Evolutionary conservation across 2,888 invertebrate genomes (phyloP).

Genomic region (Xanthia icteritia): DNA sequence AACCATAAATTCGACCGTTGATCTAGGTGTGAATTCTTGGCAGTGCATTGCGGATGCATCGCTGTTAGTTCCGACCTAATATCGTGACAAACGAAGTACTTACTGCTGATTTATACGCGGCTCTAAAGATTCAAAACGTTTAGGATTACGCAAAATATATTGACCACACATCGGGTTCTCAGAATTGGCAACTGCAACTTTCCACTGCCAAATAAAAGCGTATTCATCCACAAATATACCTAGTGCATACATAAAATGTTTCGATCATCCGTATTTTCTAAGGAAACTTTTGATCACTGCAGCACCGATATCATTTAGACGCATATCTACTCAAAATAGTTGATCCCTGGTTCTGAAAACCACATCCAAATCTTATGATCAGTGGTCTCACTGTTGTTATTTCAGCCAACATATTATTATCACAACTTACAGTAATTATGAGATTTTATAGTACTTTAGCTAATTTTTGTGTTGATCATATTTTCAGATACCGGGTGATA

Average conservation of each 20-base stretch:
- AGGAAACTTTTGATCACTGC: background rate
- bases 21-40: constrained; percentile 42
- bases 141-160: constrained; percentile 34
- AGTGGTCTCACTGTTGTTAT: background rate
- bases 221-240: background rate
- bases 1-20: background rate
- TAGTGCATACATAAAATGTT: background rate
- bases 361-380: background rate
- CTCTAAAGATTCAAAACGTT: constrained; percentile 40
- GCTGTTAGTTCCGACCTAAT: constrained; percentile 27
- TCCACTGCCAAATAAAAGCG: background rate
- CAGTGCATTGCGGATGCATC: constrained; percentile 41
- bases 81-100: constrained; percentile 32
- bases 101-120: constrained; percentile 38
- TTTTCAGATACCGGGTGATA: too few relatives aligned
- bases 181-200: constrained; percentile 11
- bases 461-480: too few relatives aligned
- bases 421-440: background rate
- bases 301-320: background rate
- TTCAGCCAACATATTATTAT: too few relatives aligned
- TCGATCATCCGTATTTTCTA: background rate
- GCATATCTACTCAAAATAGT: too few relatives aligned
- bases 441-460: background rate
- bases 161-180: background rate
- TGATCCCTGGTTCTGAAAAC: too few relatives aligned